Base-by-base conservation (phyloP, 1,140 invertebrate species). In the Drosophila sulfurigaster region DNA sequence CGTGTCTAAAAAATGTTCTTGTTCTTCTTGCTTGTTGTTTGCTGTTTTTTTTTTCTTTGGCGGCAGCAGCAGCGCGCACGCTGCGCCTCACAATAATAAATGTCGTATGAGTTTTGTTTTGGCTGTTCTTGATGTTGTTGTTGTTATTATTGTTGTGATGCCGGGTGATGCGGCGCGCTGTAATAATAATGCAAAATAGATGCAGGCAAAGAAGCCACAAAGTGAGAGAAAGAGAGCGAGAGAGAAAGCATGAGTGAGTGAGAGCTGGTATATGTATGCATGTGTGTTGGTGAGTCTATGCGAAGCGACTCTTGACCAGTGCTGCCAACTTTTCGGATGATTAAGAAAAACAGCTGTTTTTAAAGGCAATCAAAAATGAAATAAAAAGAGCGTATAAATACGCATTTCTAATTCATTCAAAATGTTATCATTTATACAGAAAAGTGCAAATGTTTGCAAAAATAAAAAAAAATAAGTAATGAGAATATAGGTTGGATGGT, bases 161-260 rank as follows among this genome's bases (percentile, higher is more conserved):
- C 66, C 72, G 66, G 58, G 58, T 43, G 66, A 75, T 63, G 58
- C 72, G 72, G 51, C 49, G 66, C 58, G 66, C 72, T 75, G 66
- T 75, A 75, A 69, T 43, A 62, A 62, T 69, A 69, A 75, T 75
- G 72, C 72, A 75, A 75, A 75, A 75, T 57, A 69, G 66, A 62
- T 43, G 38, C 32, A 75, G 59, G 46, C 30, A 41, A 16, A 43
- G 64, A 66, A 67, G 56, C 68, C 59, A 51, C 56, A 60, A 25
- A 48, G 25, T 41, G 28, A 65, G 63, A 15, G 63, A 65, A 35
- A n/a, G 48, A 43, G 51, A 70, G 43, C 25, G 15, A 75, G 45
- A 58, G 51, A 58, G 8, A 63, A 49, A 49, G 72, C 66, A 70
- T 75, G 72, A 75, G 66, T 67, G 30, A 68, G 57, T 75, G 72